Percentiles rank a stretch among this genome's conserved stretches.
These are phyloP conservation scores for Pygoscelis adeliae DNA, from an alignment of 2,113 vertebrate species.

Conservation along the genomic window DNA sequence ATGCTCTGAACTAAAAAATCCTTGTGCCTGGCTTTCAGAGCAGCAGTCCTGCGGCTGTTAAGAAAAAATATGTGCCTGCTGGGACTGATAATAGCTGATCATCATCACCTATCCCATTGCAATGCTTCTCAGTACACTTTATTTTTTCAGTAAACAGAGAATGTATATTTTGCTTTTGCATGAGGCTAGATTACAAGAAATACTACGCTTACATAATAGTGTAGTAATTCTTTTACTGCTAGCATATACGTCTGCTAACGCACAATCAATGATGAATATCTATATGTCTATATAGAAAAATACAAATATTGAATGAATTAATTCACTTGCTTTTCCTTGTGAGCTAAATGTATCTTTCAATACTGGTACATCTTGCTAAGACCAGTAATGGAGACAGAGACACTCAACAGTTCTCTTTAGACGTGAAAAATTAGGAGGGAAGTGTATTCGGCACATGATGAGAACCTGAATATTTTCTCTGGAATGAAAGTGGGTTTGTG, in stretches of 20 bases:
- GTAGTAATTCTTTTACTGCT: conserved; percentile 54
- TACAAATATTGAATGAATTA: conserved; percentile 22
- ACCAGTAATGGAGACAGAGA: conserved; percentile 48
- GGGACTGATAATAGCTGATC: conserved; percentile 75
- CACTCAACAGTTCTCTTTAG: conserved; percentile 44
- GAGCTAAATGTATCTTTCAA: conserved; percentile 56
- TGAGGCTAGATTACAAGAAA: conserved; percentile 66
- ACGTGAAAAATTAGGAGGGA: conserved; percentile 64
- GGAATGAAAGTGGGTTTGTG: conserved; percentile 49
- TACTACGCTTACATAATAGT: conserved; percentile 41
- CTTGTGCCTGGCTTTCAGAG: conserved; percentile 57
- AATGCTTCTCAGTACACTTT: conserved; percentile 68
- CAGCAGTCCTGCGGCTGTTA: conserved; percentile 53
- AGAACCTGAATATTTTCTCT: conserved; percentile 67
- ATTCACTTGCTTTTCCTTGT: conserved; percentile 24
- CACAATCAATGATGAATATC: not conserved
- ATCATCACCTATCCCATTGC: conserved; percentile 70
- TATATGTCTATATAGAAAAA: conserved; percentile 1
- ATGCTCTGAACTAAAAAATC: conserved; percentile 64
- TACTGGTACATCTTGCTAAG: not conserved
- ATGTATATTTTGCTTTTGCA: conserved; percentile 74
- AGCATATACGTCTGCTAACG: conserved; percentile 23
- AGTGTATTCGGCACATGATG: conserved; percentile 51
- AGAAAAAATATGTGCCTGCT: conserved; percentile 67
- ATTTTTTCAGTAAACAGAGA: conserved; percentile 69